These are phyloP conservation scores for Poecilia velifera DNA, from an alignment of 2,797 vertebrate species.

Conservation along the genomic window DNA sequence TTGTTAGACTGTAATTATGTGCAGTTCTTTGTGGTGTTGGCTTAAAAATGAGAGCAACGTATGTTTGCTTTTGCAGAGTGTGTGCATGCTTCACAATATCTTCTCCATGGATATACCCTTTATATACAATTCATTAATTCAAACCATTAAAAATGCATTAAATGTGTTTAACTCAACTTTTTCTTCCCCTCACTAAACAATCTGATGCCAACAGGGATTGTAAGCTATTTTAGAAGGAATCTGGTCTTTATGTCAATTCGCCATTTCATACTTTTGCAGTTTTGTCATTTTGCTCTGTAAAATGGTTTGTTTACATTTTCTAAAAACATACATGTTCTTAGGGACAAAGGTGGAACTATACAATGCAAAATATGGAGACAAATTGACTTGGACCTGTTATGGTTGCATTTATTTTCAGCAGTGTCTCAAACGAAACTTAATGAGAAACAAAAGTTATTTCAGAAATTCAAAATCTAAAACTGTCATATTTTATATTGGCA, in stretches of 20 bases:
- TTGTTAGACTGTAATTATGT: conserved; percentile 21
- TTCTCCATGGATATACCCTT: background rate
- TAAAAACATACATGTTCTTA: background rate
- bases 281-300: background rate
- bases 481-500: background rate
- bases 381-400: background rate
- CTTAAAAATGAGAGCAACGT: background rate
- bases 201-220: too few species aligned
- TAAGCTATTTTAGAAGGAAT: too few species aligned
- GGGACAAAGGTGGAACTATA: background rate
- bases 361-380: background rate
- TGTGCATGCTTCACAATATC: background rate
- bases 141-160: background rate
- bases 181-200: background rate
- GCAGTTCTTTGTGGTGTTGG: conserved; percentile 13
- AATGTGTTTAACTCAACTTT: background rate
- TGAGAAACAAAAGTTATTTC: background rate
- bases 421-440: background rate
- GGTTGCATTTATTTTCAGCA: background rate
- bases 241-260: too few species aligned
- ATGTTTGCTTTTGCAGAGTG: background rate
- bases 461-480: background rate
- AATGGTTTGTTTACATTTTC: background rate
- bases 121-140: background rate
- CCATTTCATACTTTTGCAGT: too few species aligned